A percentile compares a stretch with the other conserved stretches of the same genome.
Evolutionary conservation across 2,888 invertebrate genomes (phyloP).

Genomic region (Julus scanicus): DNA sequence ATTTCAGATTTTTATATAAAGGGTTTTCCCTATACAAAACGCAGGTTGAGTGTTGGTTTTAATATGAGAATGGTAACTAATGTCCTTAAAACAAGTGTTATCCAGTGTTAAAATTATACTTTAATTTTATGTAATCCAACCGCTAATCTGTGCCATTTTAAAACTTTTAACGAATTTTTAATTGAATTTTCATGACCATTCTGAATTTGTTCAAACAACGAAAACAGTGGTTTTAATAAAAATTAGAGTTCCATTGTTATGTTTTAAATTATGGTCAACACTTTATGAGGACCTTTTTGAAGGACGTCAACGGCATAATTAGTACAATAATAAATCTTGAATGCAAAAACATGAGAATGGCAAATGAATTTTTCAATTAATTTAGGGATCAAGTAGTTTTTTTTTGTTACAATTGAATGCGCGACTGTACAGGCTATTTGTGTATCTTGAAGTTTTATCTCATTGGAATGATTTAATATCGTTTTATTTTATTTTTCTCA

Average conservation of each 20-base stretch:
- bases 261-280: background rate
- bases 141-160: background rate
- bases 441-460: background rate
- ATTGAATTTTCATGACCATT: background rate
- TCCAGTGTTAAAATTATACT: background rate
- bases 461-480: background rate
- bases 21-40: background rate
- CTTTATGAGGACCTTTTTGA: background rate
- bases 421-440: conserved; percentile 35
- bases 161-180: background rate
- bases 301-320: background rate
- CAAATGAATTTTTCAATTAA: background rate
- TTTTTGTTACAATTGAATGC: background rate
- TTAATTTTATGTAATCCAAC: background rate
- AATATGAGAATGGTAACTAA: background rate
- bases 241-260: background rate
- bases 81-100: background rate
- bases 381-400: background rate
- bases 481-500: background rate
- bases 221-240: background rate
- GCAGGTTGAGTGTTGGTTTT: background rate
- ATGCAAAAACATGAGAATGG: background rate
- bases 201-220: background rate
- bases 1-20: conserved; percentile 12
- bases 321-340: background rate